These are phyloP conservation scores for Athalia circularis DNA, from an alignment of 2,888 invertebrate species.

Conservation along the genomic window DNA sequence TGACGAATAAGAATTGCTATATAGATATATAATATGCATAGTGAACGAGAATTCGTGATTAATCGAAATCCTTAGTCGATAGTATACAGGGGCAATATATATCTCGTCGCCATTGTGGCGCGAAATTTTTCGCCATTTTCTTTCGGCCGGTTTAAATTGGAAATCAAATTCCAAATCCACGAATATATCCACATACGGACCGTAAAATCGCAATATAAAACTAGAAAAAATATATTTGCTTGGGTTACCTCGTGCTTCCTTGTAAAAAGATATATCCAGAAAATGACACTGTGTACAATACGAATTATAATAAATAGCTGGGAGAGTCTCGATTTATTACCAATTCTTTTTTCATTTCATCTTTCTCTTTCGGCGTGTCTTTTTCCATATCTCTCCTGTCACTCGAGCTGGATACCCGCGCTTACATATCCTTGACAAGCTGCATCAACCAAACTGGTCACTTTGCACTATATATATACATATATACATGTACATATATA, in stretches of 20 bases:
- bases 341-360: conserved; percentile 41
- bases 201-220: too few species aligned
- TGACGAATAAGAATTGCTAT: neutral
- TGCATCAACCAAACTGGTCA: conserved; percentile 39
- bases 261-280: conserved; percentile 50
- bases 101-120: too few species aligned
- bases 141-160: too few species aligned
- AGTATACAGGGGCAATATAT: too few species aligned
- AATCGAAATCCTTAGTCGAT: neutral
- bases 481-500: too few species aligned
- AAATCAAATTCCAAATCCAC: too few species aligned
- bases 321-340: too few species aligned
- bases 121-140: too few species aligned
- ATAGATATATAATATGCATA: too few species aligned
- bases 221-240: conserved; percentile 57
- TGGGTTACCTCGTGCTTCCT: conserved; percentile 60
- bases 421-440: conserved; percentile 37
- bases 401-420: conserved; percentile 3
- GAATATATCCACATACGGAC: too few species aligned
- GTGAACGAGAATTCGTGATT: neutral
- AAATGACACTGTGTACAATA: conserved; percentile 52
- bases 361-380: conserved; percentile 44
- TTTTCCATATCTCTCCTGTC: conserved; percentile 5
- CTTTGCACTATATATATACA: neutral
- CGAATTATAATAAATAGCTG: too few species aligned